Evolutionary conservation across 1,140 invertebrate species (phyloP).

Genomic region (Melanaphis sacchari): DNA sequence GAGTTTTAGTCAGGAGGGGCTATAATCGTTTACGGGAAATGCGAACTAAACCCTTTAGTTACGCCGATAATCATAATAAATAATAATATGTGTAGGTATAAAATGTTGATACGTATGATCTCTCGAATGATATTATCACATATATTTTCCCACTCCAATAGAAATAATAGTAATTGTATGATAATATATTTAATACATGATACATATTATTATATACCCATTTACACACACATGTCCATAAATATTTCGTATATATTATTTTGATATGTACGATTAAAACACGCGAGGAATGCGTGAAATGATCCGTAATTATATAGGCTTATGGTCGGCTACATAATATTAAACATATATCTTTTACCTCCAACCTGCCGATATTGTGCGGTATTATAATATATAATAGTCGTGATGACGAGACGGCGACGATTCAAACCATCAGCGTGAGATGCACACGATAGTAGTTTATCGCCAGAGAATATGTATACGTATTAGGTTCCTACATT

Average conservation of each 20-base stretch:
- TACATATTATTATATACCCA: neutral
- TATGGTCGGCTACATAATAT: neutral
- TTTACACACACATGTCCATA: neutral
- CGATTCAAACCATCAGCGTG: neutral
- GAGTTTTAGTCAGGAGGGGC: neutral
- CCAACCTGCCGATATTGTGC: neutral
- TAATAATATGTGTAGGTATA: no score
- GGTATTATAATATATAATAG: neutral
- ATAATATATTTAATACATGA: neutral
- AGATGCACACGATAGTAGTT: neutral
- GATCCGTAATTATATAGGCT: neutral
- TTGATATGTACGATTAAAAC: neutral
- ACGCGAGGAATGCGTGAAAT: constrained; percentile 25
- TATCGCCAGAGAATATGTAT: neutral
- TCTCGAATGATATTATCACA: neutral
- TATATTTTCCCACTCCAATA: neutral
- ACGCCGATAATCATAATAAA: neutral
- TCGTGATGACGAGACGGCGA: neutral
- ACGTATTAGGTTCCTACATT: neutral
- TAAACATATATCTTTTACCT: neutral
- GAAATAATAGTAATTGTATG: neutral
- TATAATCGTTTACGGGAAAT: no score
- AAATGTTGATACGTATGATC: neutral
- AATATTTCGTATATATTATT: neutral
- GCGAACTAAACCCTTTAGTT: neutral